Base-by-base conservation (phyloP, 2,888 invertebrate genomes). In the Augiades crinisus region DNA sequence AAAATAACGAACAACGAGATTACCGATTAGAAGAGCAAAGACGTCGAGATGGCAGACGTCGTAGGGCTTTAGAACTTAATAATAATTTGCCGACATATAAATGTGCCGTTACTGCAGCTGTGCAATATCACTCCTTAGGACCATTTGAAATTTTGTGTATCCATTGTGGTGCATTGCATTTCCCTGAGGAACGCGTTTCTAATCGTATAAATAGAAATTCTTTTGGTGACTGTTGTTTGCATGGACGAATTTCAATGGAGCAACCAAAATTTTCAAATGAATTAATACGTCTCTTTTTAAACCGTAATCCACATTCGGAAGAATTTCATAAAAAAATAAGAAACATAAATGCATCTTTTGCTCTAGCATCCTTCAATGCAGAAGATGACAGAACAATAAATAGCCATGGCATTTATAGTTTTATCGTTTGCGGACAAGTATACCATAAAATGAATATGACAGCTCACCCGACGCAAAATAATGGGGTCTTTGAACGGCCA, bases 361-460 rank as follows among this genome's bases (percentile, higher is more conserved):
- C 56, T 47, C 50, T 54, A 49, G 56, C 54, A 54, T 56, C 54
- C 41, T 56, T 56, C 50, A 56, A 54, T 50, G 50, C 31, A 47
- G 46, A 50, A 45, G 54, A 54, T 51, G 31, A 53, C 27, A 56
- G 51, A 54, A 56, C 50, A 50, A 50, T 54, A 56, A 54, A 54
- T 54, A 54, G 51, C 49, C 49, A 41, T 51, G 54, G 56, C 3
- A 50, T 54, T 54, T 56, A 56, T 54, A 51, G 56, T 56, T 56
- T 56, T 56, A 54, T 54, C 31, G 43, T 54, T 56, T 54, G 54
- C 50, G 54, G 56, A 56, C 51, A 56, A 56, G 47, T 56, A 51
- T 56, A 56, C 54, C 51, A 56, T 56, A 51, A 56, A 54, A 56
- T 57, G 51, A 57, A 52, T 57, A 57, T 52, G 54, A 27, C 57